Percentiles rank a stretch among this genome's conserved stretches.
phyloP scores from a whole-genome alignment of 2,797 vertebrate genomes.

The Moxostoma hubbsi region DNA sequence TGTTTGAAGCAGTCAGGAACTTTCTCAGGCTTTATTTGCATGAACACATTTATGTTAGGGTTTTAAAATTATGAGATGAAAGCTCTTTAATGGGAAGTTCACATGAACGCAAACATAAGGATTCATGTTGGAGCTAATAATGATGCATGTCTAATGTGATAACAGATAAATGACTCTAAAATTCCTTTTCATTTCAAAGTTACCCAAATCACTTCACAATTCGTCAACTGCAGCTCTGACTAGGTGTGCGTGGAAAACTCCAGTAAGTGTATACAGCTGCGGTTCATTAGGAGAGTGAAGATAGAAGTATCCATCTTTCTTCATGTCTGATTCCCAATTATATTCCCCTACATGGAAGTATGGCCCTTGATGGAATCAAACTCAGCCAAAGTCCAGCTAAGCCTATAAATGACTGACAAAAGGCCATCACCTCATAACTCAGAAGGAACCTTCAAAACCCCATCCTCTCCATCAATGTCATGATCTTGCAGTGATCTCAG shows the following conservation, averaged over 20 bases:
- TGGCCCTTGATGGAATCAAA: constrained; percentile 7
- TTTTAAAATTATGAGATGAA: neutral
- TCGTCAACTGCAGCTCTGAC: too few relatives aligned
- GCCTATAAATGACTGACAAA: neutral
- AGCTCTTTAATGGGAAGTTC: neutral
- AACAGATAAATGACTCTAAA: too few relatives aligned
- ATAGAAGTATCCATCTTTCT: neutral
- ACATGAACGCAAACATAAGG: neutral
- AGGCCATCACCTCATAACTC: neutral
- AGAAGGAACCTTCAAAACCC: neutral
- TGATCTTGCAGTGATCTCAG: neutral
- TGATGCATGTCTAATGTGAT: too few relatives aligned
- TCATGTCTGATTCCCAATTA: neutral
- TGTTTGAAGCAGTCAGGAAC: neutral
- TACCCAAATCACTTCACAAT: too few relatives aligned
- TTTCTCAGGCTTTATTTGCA: neutral
- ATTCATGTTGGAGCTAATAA: too few relatives aligned
- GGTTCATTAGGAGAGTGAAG: too few relatives aligned
- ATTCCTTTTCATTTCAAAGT: too few relatives aligned
- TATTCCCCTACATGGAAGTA: neutral
- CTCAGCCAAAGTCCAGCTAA: neutral
- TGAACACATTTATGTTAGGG: constrained; percentile 1
- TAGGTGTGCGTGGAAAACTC: too few relatives aligned
- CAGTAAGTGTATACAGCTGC: too few relatives aligned
- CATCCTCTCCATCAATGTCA: neutral